A percentile compares a stretch with the other conserved stretches of the same genome.
These are phyloP conservation scores for Triplophysa tibetana DNA, from an alignment of 2,113 vertebrate genomes.

Conservation along the genomic window DNA sequence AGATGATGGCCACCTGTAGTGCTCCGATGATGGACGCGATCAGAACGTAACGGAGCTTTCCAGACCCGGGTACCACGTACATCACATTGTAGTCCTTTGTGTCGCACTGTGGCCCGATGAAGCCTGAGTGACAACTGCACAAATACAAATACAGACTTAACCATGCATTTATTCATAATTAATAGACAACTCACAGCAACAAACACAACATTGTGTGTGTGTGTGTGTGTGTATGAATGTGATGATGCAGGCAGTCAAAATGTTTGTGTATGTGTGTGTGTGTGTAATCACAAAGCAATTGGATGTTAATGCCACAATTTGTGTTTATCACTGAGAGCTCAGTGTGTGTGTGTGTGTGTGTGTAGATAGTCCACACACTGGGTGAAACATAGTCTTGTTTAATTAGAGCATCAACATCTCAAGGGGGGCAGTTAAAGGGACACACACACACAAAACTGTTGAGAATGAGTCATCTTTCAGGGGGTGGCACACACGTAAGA, in stretches of 20 bases:
- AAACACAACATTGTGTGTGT: too few species aligned
- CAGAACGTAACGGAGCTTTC: slow-evolving; percentile 95
- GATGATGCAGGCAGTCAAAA: neutral
- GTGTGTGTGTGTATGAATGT: neutral
- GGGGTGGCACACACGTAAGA: neutral
- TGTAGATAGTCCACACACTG: slow-evolving; percentile 6
- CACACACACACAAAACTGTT: slow-evolving; percentile 28
- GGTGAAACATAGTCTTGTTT: slow-evolving; percentile 28
- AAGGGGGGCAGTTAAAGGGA: slow-evolving; percentile 20
- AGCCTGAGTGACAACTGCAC: slow-evolving; percentile 92
- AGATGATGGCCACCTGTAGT: slow-evolving; percentile 98
- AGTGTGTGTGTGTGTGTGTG: neutral
- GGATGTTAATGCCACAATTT: slow-evolving; percentile 17
- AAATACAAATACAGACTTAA: neutral
- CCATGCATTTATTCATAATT: too few species aligned
- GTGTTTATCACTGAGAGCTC: neutral
- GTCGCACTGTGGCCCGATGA: slow-evolving; percentile 95
- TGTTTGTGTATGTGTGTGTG: neutral
- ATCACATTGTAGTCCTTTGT: slow-evolving; percentile 98
- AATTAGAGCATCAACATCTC: slow-evolving; percentile 25
- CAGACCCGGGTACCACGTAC: slow-evolving; percentile 96
- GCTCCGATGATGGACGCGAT: slow-evolving; percentile 98
- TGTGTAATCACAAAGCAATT: neutral
- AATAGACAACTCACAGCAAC: neutral
- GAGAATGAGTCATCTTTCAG: slow-evolving; percentile 5